Evolutionary conservation across 1,140 invertebrate genomes (phyloP).

Genomic region (Diprion similis): DNA sequence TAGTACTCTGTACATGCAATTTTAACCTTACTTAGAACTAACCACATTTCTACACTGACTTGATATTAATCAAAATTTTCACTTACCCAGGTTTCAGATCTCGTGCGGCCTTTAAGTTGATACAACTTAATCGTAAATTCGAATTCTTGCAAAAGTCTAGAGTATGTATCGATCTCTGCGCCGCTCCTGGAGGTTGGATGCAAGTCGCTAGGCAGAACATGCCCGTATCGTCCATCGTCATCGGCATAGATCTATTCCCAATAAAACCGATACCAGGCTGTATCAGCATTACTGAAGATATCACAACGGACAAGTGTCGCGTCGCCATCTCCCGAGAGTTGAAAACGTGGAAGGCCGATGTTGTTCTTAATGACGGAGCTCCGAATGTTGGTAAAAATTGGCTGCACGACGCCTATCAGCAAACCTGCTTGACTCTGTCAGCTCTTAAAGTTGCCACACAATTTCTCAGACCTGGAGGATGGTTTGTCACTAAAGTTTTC

Average conservation of each 20-base stretch:
- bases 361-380: slow-evolving; percentile 96
- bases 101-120: slow-evolving; percentile 97
- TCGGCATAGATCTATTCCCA: slow-evolving; percentile 96
- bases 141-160: slow-evolving; percentile 95
- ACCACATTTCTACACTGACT: neutral
- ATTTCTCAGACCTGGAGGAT: slow-evolving; percentile 92
- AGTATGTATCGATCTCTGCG: slow-evolving; percentile 98
- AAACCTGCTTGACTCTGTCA: slow-evolving; percentile 87
- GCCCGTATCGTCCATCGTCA: slow-evolving; percentile 94
- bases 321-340: slow-evolving; percentile 82
- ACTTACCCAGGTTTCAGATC: slow-evolving; percentile 86
- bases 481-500: slow-evolving; percentile 99
- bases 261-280: slow-evolving; percentile 94
- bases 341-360: slow-evolving; percentile 96
- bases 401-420: slow-evolving; percentile 97
- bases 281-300: slow-evolving; percentile 91
- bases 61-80: slow-evolving; percentile 22
- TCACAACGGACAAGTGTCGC: slow-evolving; percentile 93
- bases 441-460: slow-evolving; percentile 93
- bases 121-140: slow-evolving; percentile 97
- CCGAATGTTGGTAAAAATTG: slow-evolving; percentile 99
- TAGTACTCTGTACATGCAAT: slow-evolving; percentile 31
- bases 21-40: neutral
- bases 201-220: slow-evolving; percentile 99
- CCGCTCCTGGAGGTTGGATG: slow-evolving; percentile 99